A percentile compares a stretch with the other conserved stretches of the same genome.
phyloP scores from a whole-genome alignment of 2,113 vertebrate species.

The Tupaia tana region DNA sequence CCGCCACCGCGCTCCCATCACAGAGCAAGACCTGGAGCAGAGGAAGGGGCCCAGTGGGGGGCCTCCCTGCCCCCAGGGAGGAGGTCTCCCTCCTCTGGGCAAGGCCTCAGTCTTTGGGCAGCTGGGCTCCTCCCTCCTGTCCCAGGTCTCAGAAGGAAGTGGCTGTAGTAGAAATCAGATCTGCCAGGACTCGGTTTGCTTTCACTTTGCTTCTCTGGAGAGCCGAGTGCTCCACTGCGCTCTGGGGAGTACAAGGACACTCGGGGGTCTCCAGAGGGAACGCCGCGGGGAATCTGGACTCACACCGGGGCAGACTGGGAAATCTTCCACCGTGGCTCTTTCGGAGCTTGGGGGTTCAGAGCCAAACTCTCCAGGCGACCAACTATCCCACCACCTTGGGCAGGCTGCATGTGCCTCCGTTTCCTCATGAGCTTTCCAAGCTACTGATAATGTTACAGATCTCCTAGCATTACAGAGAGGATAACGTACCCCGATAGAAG shows the following conservation, averaged over 20 bases:
- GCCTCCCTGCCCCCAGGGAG: fast-evolving
- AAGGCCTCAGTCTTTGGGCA: neutral
- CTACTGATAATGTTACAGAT: fast-evolving
- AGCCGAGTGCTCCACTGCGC: neutral
- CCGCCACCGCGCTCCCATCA: neutral
- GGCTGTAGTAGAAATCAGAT: slow-evolving; percentile 41
- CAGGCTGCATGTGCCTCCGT: neutral
- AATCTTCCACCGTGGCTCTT: neutral
- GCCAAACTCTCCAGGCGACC: neutral
- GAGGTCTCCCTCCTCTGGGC: neutral
- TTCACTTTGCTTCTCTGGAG: slow-evolving; percentile 24
- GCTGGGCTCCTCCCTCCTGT: neutral
- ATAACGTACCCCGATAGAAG: neutral
- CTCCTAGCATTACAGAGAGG: fast-evolving
- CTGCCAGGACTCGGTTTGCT: neutral
- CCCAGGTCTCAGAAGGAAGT: neutral
- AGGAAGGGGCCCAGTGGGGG: neutral
- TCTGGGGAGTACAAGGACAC: neutral
- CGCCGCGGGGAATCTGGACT: neutral
- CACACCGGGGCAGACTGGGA: neutral
- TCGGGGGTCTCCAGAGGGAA: neutral
- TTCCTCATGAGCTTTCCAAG: neutral
- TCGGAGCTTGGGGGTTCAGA: neutral
- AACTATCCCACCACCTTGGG: neutral
- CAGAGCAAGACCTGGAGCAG: neutral